Percentiles rank a stretch among this genome's conserved stretches.
phyloP scores from a whole-genome alignment of 1,140 invertebrate genomes.

The Drosophila teissieri region DNA sequence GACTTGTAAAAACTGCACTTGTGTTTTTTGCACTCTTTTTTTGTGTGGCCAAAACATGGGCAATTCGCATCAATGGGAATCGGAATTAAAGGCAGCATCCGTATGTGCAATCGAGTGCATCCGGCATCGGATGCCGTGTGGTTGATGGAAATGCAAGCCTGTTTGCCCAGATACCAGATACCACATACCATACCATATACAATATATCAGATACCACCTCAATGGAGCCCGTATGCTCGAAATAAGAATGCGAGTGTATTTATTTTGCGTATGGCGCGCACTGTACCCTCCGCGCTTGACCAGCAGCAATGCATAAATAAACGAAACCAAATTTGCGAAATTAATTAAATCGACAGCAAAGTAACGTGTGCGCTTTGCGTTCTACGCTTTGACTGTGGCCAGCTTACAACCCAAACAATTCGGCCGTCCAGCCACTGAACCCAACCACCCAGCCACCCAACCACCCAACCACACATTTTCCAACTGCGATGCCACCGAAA shows the following conservation, averaged over 20 bases:
- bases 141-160: slow-evolving; percentile 56
- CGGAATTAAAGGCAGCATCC: slow-evolving; percentile 31
- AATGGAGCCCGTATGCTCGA: slow-evolving; percentile 18
- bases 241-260: slow-evolving; percentile 20
- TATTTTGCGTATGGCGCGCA: slow-evolving; percentile 2
- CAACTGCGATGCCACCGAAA: slow-evolving; percentile 9
- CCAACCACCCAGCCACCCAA: slow-evolving; percentile 12
- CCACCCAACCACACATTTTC: slow-evolving; percentile 5
- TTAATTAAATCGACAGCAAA: slow-evolving; percentile 78
- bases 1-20: no score
- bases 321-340: slow-evolving; percentile 73
- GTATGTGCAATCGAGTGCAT: slow-evolving; percentile 64
- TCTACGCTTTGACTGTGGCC: slow-evolving; percentile 58
- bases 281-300: not conserved
- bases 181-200: slow-evolving; percentile 4
- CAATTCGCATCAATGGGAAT: slow-evolving; percentile 26
- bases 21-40: slow-evolving; percentile 1
- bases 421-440: slow-evolving; percentile 5
- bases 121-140: slow-evolving; percentile 69
- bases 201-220: not conserved
- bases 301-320: slow-evolving; percentile 67
- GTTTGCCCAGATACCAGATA: slow-evolving; percentile 45
- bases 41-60: slow-evolving; percentile 31
- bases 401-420: slow-evolving; percentile 50
- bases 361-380: slow-evolving; percentile 61